Conservation (phyloP, 2,888 invertebrate species). For the Andrena bucephala region DNA sequence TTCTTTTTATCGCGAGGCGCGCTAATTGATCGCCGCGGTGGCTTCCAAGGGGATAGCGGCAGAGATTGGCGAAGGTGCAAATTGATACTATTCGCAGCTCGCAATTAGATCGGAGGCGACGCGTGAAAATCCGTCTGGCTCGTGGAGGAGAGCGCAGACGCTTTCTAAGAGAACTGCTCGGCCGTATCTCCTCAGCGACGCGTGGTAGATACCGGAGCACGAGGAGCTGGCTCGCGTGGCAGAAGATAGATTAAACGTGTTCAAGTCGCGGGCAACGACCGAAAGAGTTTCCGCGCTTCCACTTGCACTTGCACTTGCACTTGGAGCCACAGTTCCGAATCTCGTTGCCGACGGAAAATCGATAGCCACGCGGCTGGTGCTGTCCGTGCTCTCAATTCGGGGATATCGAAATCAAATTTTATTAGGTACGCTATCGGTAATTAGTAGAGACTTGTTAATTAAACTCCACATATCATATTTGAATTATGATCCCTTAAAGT, state of each 20-base stretch:
- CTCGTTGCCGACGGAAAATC: slow-evolving; percentile 49
- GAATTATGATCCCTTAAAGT: too few species aligned
- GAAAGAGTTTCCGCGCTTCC: slow-evolving; percentile 60
- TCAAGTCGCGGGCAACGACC: slow-evolving; percentile 60
- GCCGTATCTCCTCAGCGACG: slow-evolving; percentile 35
- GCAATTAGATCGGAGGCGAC: slow-evolving; percentile 4
- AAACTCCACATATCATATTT: not conserved
- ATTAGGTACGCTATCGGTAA: not conserved
- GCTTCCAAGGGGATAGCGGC: not conserved
- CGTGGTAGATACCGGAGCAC: slow-evolving; percentile 56
- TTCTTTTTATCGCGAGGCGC: not conserved
- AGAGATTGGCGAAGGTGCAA: not conserved
- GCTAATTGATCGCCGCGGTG: not conserved
- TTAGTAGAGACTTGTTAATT: not conserved
- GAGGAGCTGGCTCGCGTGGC: slow-evolving; percentile 54
- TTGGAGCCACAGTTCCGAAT: slow-evolving; percentile 33
- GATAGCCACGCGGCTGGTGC: slow-evolving; percentile 40
- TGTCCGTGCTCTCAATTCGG: slow-evolving; percentile 2
- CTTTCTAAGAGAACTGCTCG: slow-evolving; percentile 26
- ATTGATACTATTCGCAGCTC: not conserved
- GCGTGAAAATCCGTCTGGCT: slow-evolving; percentile 31
- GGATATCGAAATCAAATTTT: not conserved
- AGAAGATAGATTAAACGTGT: slow-evolving; percentile 65
- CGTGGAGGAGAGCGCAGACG: slow-evolving; percentile 14
- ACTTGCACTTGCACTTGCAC: slow-evolving; percentile 66